A percentile compares a stretch with the other conserved stretches of the same genome.
These are phyloP conservation scores for Thomomys bottae DNA, from an alignment of 2,113 vertebrate genomes.

Conservation along the genomic window DNA sequence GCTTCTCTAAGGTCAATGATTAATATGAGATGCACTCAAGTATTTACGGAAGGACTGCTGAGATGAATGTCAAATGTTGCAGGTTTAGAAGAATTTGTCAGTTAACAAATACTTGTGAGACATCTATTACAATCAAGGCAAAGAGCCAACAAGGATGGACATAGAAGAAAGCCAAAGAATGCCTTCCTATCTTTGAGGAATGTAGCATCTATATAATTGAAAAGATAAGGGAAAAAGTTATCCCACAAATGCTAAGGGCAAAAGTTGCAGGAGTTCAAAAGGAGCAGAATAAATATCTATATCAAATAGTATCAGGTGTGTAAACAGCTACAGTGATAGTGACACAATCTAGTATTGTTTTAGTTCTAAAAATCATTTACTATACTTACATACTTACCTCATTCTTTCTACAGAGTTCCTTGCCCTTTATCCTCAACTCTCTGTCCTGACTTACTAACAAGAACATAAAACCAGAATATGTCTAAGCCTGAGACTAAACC, in stretches of 20 bases:
- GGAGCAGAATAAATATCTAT: slow-evolving; percentile 18
- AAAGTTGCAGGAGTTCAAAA: slow-evolving; percentile 45
- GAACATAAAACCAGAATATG: slow-evolving; percentile 68
- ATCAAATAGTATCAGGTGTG: slow-evolving; percentile 11
- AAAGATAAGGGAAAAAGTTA: slow-evolving; percentile 68
- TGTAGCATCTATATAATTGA: slow-evolving; percentile 54
- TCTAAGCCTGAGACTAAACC: slow-evolving; percentile 39
- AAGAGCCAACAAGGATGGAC: neutral
- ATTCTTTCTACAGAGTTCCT: slow-evolving; percentile 13
- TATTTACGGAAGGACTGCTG: slow-evolving; percentile 45
- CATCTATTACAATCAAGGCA: slow-evolving; percentile 30
- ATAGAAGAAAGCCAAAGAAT: slow-evolving; percentile 47
- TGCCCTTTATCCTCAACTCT: neutral
- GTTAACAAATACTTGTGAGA: slow-evolving; percentile 59
- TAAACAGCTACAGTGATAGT: slow-evolving; percentile 24
- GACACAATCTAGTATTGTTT: slow-evolving; percentile 5
- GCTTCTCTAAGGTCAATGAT: slow-evolving; percentile 57
- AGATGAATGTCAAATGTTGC: slow-evolving; percentile 11
- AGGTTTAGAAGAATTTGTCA: slow-evolving; percentile 32
- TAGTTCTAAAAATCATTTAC: slow-evolving; percentile 58
- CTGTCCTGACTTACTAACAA: slow-evolving; percentile 10
- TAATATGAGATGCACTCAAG: slow-evolving; percentile 36
- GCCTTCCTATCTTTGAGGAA: slow-evolving; percentile 60
- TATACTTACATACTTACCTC: neutral
- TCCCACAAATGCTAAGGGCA: slow-evolving; percentile 2